Evolutionary conservation across 2,797 vertebrate species (phyloP).

Genomic region (Sternotherus odoratus): DNA sequence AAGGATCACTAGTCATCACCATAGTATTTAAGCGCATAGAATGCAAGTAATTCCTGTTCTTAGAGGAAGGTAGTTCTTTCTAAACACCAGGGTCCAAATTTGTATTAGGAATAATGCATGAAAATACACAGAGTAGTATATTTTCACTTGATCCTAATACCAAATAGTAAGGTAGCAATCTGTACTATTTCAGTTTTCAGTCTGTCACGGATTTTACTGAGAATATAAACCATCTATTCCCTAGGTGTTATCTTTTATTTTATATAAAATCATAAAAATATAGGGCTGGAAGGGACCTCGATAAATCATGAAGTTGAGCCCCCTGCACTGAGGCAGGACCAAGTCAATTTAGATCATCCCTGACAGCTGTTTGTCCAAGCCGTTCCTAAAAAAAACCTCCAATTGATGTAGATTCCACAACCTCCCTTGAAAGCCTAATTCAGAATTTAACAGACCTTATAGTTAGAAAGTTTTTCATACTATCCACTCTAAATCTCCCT

Average conservation of each 20-base stretch:
- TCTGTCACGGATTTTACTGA: not conserved
- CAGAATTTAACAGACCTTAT: too few relatives aligned
- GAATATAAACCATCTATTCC: not conserved
- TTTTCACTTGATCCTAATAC: not conserved
- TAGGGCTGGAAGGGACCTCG: not conserved
- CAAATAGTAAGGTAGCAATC: not conserved
- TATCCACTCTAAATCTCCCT: too few relatives aligned
- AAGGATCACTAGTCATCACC: not conserved
- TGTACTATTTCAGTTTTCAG: not conserved
- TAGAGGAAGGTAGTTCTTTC: not conserved
- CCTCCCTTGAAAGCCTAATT: too few relatives aligned
- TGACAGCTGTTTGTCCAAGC: not conserved
- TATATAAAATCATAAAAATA: not conserved
- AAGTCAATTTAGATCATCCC: not conserved
- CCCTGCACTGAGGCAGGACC: not conserved
- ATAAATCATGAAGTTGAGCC: not conserved
- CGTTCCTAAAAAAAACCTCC: too few relatives aligned
- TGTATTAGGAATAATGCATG: not conserved
- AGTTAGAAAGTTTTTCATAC: too few relatives aligned
- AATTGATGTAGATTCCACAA: too few relatives aligned
- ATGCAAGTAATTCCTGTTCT: not conserved
- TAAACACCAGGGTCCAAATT: not conserved
- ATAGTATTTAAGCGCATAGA: fast-evolving
- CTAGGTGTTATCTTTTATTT: not conserved
- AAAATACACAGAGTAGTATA: not conserved